Evolutionary conservation across 2,113 vertebrate genomes (phyloP).

Genomic region (Cettia cetti): DNA sequence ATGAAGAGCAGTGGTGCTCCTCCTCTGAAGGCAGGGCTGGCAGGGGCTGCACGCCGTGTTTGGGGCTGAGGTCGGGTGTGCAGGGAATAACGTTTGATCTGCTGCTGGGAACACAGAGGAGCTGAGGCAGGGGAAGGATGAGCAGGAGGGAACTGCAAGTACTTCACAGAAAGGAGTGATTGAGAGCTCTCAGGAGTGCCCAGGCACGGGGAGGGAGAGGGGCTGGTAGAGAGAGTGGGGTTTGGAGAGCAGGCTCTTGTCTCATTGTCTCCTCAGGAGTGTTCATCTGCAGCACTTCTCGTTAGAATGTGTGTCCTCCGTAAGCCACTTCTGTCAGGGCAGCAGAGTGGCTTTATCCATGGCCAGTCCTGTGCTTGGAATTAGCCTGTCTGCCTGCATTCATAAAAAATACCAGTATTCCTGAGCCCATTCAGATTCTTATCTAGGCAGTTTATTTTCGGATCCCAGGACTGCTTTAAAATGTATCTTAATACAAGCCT

Average conservation of each 20-base stretch:
- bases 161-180: background rate
- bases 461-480: background rate
- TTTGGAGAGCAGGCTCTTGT: background rate
- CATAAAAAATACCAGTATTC: background rate
- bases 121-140: background rate
- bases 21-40: background rate
- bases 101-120: background rate
- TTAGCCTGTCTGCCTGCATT: background rate
- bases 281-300: background rate
- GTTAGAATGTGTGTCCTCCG: background rate
- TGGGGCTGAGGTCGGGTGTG: background rate
- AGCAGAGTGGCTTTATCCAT: background rate
- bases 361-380: background rate
- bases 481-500: background rate
- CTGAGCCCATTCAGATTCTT: background rate
- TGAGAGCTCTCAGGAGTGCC: constrained; percentile 6
- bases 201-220: background rate
- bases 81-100: background rate
- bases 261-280: background rate
- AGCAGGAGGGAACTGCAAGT: background rate
- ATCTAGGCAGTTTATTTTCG: background rate
- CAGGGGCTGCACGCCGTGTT: background rate
- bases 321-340: background rate
- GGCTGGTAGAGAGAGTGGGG: background rate
- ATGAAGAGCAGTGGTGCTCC: background rate